These are phyloP conservation scores for Zaprionus inermis DNA, from an alignment of 1,140 invertebrate species.

Conservation along the genomic window DNA sequence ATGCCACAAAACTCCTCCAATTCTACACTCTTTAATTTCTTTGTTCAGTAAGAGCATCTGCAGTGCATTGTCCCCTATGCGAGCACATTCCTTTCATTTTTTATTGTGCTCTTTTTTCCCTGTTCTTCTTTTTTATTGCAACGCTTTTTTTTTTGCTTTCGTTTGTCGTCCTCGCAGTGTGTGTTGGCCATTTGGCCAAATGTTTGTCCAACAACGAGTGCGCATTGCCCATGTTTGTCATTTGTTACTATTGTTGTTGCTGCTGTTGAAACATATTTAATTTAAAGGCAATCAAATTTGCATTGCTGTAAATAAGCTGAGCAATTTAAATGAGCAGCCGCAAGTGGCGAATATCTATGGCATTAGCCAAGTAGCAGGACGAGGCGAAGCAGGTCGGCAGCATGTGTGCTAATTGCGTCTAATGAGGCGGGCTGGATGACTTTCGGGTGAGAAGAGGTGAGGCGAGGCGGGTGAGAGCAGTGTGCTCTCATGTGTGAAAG, in stretches of 20 bases:
- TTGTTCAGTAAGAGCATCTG: conserved; percentile 5
- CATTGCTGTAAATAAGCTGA: conserved; percentile 74
- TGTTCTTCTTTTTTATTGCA: conserved; percentile 16
- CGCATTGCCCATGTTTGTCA: conserved; percentile 72
- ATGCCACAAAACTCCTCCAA: neutral
- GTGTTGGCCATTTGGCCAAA: conserved; percentile 65
- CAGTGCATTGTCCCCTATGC: neutral
- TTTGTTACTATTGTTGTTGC: conserved; percentile 37
- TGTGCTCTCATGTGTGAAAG: neutral
- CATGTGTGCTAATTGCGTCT: conserved; percentile 66
- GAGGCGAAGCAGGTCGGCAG: conserved; percentile 15
- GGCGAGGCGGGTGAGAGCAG: no score
- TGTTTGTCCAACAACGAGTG: conserved; percentile 71
- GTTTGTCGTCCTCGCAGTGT: conserved; percentile 17
- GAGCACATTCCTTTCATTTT: neutral
- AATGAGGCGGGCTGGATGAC: conserved; percentile 63
- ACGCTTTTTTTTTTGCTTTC: conserved; percentile 38
- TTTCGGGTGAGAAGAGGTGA: neutral
- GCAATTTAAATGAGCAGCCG: conserved; percentile 62
- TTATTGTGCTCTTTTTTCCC: conserved; percentile 5
- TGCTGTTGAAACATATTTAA: conserved; percentile 40
- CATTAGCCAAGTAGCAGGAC: conserved; percentile 16
- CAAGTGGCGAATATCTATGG: conserved; percentile 35
- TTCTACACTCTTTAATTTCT: neutral
- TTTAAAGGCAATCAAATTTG: conserved; percentile 74